Base-by-base conservation (phyloP, 2,888 invertebrate genomes). In the Candidula unifasciata region DNA sequence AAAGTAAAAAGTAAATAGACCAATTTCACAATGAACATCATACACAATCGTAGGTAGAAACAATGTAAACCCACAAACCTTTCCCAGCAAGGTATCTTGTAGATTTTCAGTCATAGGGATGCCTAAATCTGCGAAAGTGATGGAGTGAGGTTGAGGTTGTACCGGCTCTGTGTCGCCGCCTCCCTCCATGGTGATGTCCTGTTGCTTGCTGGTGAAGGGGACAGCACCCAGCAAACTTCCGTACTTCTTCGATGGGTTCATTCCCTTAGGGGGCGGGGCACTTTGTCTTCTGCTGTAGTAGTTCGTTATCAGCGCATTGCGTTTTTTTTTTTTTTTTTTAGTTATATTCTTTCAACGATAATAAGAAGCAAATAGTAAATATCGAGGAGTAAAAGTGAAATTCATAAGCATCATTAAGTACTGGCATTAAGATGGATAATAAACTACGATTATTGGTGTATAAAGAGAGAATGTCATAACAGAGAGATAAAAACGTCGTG, bases 41-140 rank as follows among this genome's bases (percentile, higher is more conserved):
- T n/a, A n/a, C n/a, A n/a, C n/a, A n/a, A n/a, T n/a, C n/a, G n/a
- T n/a, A n/a, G n/a, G n/a, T n/a, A 66, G 0, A n/a, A 2, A 66
- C 80, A 82, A 84, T 27, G 54, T 8, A 69, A 54, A 60, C 21
- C 18, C 33, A 64, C 37, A 68, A 57, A 86, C 86, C 84, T 78
- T 84, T 82, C 86, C 86, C 5, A 86, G 24, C 10, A 86, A 3
- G 8, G 86, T 84, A 24, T 89, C 87, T 30, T 86, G 86, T n/a
- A 89, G 85, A 30, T 88, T 77, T n/a, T 88, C 87, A 33, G 84
- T 80, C 16, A 82, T 85, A 1, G 84, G 88, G 60, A 91, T 90
- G 27, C 90, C 90, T n/a, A 90, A 84, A 64, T 90, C 90, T 5
- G 87, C 88, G 85, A 90, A 91, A 37, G 88, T 89, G 33, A 90